Conservation (phyloP, 2,113 vertebrate species). For the Panthera leo region DNA sequence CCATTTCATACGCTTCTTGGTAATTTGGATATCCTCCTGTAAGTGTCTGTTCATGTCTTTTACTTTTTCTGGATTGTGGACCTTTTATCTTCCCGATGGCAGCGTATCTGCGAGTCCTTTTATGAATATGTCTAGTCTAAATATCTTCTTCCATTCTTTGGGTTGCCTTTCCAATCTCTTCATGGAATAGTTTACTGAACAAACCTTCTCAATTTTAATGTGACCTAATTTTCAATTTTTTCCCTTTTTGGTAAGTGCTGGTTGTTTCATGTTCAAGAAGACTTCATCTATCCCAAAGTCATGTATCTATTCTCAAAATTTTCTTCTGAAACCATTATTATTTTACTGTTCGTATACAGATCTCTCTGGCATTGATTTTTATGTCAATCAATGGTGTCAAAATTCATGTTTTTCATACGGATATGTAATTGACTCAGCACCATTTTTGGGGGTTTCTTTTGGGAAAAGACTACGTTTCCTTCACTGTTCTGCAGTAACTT, state of each 20-base stretch:
- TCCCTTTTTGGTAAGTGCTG: neutral
- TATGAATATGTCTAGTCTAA: neutral
- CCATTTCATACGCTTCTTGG: neutral
- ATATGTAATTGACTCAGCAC: neutral
- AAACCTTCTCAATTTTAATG: slow-evolving; percentile 5
- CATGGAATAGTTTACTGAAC: neutral
- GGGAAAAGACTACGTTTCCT: neutral
- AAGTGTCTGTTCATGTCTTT: neutral
- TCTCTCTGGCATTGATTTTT: neutral
- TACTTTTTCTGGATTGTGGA: neutral
- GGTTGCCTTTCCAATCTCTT: neutral
- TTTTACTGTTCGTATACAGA: neutral
- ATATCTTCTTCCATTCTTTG: neutral
- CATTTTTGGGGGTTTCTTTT: neutral
- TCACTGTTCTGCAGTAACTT: neutral
- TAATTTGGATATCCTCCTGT: neutral
- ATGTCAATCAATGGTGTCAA: neutral
- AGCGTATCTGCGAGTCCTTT: neutral
- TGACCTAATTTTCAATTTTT: neutral
- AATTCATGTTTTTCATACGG: neutral
- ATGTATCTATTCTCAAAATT: neutral
- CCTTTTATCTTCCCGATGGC: neutral
- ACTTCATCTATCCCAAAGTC: neutral
- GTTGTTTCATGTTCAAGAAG: neutral
- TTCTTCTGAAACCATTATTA: neutral